Base-by-base conservation (phyloP, 2,888 invertebrate species). In the Drosophila melanocephala region DNA sequence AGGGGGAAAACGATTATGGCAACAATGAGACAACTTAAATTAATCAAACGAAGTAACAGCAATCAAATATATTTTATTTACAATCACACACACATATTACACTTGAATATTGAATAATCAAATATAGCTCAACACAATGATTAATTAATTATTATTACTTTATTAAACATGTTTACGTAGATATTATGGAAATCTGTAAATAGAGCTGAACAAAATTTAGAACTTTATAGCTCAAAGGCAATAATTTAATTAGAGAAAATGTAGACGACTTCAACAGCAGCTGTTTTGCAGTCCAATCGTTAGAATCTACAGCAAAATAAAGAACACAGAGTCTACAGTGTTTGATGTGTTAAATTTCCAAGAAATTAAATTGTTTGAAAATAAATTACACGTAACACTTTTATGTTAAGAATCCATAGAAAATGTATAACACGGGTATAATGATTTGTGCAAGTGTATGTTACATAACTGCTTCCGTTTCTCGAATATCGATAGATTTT, bases 11-110 rank as follows among this genome's bases (percentile, higher is more conserved):
- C 68, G 14, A 71, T 80, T 80, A 65, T 62, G 76, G 53, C 64
- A 32, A 65, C 64, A 80, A 71, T 42, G 71, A 67, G 60, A 57
- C 53, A 60, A 44, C 66, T 67, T 63, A 67, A 78, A 67, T 71
- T 63, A 71, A 79, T 80, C 66, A 79, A 80, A 52, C 28, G 58
- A 64, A 67, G 71, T 64, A 61, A 58, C 50, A 56, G 57, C 63
- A 44, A 28, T 33, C 55, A 55, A 52, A 58, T 56, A 68, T 30
- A 33, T 59, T 66, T 16, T 12, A 55, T 55, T 26, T 30, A n/a
- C 44, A 39, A 22, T 7, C 22, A 32, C 10, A 44, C 22, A 51
- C 19, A 35, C 22, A 5, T 0, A 5, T 10, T 9, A 6, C 26
- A 22, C 33, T 30, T 52, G 22, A 42, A 9, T 19, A 42, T n/a